Base-by-base conservation (phyloP, 2,797 vertebrate genomes). In the Melanotaenia nigrans region DNA sequence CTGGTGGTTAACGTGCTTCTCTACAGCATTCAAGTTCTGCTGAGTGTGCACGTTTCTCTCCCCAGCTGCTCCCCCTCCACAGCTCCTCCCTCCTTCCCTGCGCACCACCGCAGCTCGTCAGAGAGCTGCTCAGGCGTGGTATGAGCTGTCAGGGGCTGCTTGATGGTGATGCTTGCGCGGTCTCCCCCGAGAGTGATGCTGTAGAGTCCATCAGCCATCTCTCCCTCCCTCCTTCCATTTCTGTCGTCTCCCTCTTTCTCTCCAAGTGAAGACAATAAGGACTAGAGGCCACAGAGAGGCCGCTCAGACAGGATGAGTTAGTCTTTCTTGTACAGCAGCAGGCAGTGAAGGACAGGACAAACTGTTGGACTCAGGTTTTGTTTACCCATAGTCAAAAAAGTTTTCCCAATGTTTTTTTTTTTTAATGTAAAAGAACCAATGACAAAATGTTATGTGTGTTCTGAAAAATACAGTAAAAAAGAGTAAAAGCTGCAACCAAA, bases 61-160 rank as follows among this genome's bases (percentile, higher is more conserved):
- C 73, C 28, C 56, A 59, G 55, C 78, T 53, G 72, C 68, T 8
- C 75, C 30, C 8, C 47, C 40, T 38, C 13, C 22, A 13, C 30
- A 57, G 38, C 40, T 75, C 28, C 33, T 55, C 38, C 38, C 36
- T 24, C 1, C 68, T 40, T 61, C 71, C 55, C 54, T 49, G 74
- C 30, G 1, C 70, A 74, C 77, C 73, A 66, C 87, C 65, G 71
- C 85, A 87, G 88, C 88, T 87, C 87, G 82, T 94, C 92, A 92
- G 85, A 85, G 91, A 91, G 87, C 84, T 86, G 92, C 85, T 92
- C 93, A 94, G 91, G 91, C 94, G 89, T 95, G 93, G 92, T 94
- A 95, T 95, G 94, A 95, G 94, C 93, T 95, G 94, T 95, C 94
- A 94, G 87, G 63, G 73, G 90, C 89, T 94, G 92, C 91, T 94